These are phyloP conservation scores for Rhinoptilus africanus DNA, from an alignment of 2,113 vertebrate genomes.

Conservation along the genomic window DNA sequence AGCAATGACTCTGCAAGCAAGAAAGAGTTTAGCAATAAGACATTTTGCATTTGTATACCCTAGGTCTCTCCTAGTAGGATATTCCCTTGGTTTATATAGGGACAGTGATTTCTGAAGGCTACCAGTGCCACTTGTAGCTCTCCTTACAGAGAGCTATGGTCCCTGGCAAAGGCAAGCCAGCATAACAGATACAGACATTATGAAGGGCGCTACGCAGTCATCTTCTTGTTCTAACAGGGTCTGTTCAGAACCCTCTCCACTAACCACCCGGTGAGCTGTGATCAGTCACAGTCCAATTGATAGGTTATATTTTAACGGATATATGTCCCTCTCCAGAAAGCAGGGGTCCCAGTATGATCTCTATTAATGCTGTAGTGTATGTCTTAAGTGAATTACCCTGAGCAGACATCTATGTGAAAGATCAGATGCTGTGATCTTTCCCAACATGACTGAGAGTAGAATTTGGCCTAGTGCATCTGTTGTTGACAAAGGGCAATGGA, in stretches of 20 bases:
- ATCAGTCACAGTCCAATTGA: not conserved
- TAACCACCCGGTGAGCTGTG: not conserved
- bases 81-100: not conserved
- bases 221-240: not conserved
- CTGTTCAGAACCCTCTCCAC: not conserved
- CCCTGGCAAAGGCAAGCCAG: not conserved
- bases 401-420: not conserved
- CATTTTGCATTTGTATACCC: not conserved
- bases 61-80: not conserved
- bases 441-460: not conserved
- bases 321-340: not conserved
- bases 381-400: not conserved
- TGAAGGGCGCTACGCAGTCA: not conserved
- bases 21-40: not conserved
- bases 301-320: not conserved
- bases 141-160: not conserved
- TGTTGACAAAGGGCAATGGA: not conserved
- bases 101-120: not conserved
- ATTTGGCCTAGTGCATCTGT: not conserved
- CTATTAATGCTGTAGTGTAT: not conserved
- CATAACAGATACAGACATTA: not conserved
- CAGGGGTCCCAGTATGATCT: not conserved
- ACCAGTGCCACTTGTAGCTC: not conserved
- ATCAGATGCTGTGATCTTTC: not conserved
- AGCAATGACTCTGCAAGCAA: not conserved